Percentiles rank a stretch among this genome's conserved stretches.
These are phyloP conservation scores for Macrophya annulata DNA, from an alignment of 2,888 invertebrate species.

Conservation along the genomic window DNA sequence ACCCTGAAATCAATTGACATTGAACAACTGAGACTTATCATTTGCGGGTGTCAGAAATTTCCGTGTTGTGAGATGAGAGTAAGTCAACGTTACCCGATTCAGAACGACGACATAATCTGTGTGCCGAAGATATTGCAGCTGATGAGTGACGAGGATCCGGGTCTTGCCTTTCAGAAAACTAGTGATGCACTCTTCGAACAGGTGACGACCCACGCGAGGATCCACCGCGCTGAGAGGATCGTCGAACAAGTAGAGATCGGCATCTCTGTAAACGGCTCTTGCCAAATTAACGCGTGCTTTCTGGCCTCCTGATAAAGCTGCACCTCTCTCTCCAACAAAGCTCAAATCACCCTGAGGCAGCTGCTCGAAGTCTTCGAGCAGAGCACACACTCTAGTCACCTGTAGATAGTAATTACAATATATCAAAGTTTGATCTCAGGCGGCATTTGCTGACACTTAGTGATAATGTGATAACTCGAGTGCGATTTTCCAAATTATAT, in stretches of 20 bases:
- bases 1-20: conserved; percentile 64
- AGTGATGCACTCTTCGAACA: conserved; percentile 88
- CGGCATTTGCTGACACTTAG: conserved; percentile 67
- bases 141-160: conserved; percentile 89
- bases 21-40: not conserved
- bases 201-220: conserved; percentile 87
- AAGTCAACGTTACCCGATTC: conserved; percentile 70
- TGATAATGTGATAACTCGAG: not conserved
- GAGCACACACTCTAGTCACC: conserved; percentile 78
- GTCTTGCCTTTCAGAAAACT: conserved; percentile 86
- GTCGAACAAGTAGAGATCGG: conserved; percentile 88
- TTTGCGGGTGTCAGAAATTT: not conserved
- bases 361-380: conserved; percentile 81
- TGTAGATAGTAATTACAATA: conserved; percentile 42
- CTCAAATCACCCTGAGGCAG: conserved; percentile 87
- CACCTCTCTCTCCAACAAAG: conserved; percentile 88
- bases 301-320: conserved; percentile 88
- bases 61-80: too few relatives aligned
- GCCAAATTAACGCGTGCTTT: conserved; percentile 87
- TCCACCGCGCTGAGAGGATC: conserved; percentile 91
- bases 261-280: conserved; percentile 81
- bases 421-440: conserved; percentile 8
- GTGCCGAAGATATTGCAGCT: conserved; percentile 85
- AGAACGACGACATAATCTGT: conserved; percentile 73
- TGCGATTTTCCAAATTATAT: not conserved